A percentile compares a stretch with the other conserved stretches of the same genome.
phyloP scores from a whole-genome alignment of 1,140 invertebrate species.

The Drosophila eugracilis region DNA sequence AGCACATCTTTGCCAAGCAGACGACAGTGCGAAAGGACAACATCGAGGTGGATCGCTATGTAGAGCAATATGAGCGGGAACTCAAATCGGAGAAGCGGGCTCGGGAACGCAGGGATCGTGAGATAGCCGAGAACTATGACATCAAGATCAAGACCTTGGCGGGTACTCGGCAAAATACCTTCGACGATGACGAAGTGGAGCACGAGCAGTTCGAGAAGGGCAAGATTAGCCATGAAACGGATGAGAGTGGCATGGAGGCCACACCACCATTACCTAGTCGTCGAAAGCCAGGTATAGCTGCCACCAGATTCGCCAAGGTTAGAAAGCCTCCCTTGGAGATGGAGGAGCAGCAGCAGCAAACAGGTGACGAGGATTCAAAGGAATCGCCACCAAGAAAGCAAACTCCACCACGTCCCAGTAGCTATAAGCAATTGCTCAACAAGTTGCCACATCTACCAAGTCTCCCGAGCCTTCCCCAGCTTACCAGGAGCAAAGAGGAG shows the following conservation, averaged over 20 bases:
- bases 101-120: conserved; percentile 50
- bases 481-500: conserved; percentile 4
- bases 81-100: conserved; percentile 47
- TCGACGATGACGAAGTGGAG: conserved; percentile 22
- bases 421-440: conserved; percentile 32
- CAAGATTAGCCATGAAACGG: conserved; percentile 51
- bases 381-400: not conserved
- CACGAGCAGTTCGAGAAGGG: conserved; percentile 15
- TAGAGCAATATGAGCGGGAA: conserved; percentile 73
- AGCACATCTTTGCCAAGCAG: conserved; percentile 76
- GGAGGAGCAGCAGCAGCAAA: conserved; percentile 11
- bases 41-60: conserved; percentile 74
- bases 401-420: conserved; percentile 17
- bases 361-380: not conserved
- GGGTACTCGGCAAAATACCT: conserved; percentile 56
- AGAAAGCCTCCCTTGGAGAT: conserved; percentile 64
- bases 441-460: conserved; percentile 28
- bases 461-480: conserved; percentile 22
- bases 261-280: conserved; percentile 21
- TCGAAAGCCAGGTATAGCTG: conserved; percentile 65
- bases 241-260: conserved; percentile 71
- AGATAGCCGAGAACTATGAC: conserved; percentile 77
- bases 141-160: conserved; percentile 65
- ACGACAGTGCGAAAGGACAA: conserved; percentile 59
- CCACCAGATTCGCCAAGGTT: conserved; percentile 70